phyloP scores from a whole-genome alignment of 92 coral and sea anemone species.

The Montipora capitata region DNA sequence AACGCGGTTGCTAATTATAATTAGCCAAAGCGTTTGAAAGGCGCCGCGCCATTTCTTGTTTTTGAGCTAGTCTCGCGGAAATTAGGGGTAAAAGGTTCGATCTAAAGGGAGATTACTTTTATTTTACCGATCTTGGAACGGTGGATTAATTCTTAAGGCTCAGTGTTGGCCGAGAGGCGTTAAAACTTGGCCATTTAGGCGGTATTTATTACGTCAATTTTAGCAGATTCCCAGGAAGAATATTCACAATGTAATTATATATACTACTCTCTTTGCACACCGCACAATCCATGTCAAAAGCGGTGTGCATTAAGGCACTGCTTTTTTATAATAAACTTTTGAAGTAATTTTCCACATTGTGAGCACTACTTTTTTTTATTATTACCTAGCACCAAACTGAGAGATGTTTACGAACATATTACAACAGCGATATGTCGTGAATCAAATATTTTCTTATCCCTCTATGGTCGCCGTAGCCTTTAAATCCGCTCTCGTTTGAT shows the following conservation, averaged over 20 bases:
- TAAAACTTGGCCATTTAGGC: background rate
- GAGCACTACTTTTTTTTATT: background rate
- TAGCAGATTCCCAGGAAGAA: slow-evolving; percentile 36
- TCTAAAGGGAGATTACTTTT: background rate
- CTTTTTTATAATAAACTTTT: slow-evolving; percentile 37
- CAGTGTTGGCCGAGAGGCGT: background rate
- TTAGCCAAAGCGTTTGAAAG: background rate
- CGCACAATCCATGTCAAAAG: background rate
- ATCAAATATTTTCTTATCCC: background rate
- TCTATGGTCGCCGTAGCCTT: background rate
- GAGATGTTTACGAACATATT: slow-evolving; percentile 8
- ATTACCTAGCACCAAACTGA: background rate
- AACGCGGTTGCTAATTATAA: background rate
- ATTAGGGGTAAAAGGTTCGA: background rate
- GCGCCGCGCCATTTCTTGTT: background rate
- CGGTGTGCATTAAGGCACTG: too few species aligned
- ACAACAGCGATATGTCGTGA: background rate
- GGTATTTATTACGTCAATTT: slow-evolving; percentile 20
- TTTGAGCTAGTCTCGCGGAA: too few species aligned
- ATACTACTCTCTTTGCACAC: background rate
- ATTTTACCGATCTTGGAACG: background rate
- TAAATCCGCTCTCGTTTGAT: background rate
- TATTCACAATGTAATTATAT: slow-evolving; percentile 32
- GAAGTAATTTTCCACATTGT: slow-evolving; percentile 9
- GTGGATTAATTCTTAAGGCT: background rate